phyloP scores from a whole-genome alignment of 2,888 invertebrate genomes.

The Mesoligia furuncula region DNA sequence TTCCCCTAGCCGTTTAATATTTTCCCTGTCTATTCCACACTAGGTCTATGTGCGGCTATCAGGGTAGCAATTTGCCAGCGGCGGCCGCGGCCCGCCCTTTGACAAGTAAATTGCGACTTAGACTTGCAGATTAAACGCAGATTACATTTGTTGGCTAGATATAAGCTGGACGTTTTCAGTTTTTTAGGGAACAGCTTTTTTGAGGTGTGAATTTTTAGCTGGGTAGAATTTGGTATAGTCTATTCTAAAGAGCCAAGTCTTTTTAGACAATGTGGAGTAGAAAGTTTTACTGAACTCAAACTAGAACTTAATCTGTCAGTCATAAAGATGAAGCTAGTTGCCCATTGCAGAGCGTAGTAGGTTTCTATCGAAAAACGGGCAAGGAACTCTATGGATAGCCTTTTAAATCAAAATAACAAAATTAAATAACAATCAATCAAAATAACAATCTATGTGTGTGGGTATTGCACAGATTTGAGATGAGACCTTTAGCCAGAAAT shows the following conservation, averaged over 20 bases:
- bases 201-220: conserved; percentile 6
- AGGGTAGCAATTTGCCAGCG: conserved; percentile 77
- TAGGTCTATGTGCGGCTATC: conserved; percentile 58
- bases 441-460: no score
- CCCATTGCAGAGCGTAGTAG: not conserved
- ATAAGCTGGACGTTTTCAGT: conserved; percentile 48
- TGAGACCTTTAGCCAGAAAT: not conserved
- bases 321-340: not conserved
- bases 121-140: conserved; percentile 75
- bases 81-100: conserved; percentile 74
- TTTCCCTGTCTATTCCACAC: conserved; percentile 14
- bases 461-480: not conserved
- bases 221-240: not conserved
- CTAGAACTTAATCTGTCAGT: not conserved
- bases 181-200: conserved; percentile 34
- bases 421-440: no score
- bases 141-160: conserved; percentile 73
- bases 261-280: not conserved
- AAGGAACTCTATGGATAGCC: no score
- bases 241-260: not conserved
- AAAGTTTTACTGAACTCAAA: not conserved
- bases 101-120: conserved; percentile 79
- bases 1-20: not conserved
- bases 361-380: not conserved
- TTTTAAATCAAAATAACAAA: not conserved